phyloP scores from a whole-genome alignment of 2,797 vertebrate species.

The Girardinus metallicus region DNA sequence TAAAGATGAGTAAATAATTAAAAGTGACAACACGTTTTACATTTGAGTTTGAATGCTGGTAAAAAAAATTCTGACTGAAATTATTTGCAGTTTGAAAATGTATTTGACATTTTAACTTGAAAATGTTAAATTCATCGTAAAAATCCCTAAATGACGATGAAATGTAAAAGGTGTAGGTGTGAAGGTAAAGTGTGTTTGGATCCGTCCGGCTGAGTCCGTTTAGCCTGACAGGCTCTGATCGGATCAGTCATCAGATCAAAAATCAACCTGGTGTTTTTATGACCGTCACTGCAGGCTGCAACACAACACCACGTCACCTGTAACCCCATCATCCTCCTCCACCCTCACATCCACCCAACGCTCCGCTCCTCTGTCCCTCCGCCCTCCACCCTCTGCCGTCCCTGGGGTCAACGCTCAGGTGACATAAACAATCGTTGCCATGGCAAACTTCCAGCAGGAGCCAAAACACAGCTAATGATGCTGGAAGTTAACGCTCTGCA shows the following conservation, averaged over 20 bases:
- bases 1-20: too few relatives aligned
- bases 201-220: neutral
- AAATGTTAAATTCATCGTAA: neutral
- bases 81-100: too few relatives aligned
- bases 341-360: slow-evolving; percentile 3
- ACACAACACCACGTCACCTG: slow-evolving; percentile 63
- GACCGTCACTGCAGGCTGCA: slow-evolving; percentile 48
- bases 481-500: neutral
- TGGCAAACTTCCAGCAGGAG: slow-evolving; percentile 52
- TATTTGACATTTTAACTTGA: neutral
- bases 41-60: too few relatives aligned
- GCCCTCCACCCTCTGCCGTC: too few relatives aligned
- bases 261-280: slow-evolving; percentile 52
- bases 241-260: slow-evolving; percentile 51
- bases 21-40: too few relatives aligned
- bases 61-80: too few relatives aligned
- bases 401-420: slow-evolving; percentile 49
- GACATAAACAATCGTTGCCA: slow-evolving; percentile 55
- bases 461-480: slow-evolving; percentile 54
- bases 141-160: neutral
- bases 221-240: slow-evolving; percentile 17
- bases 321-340: slow-evolving; percentile 16
- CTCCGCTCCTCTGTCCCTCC: slow-evolving; percentile 5
- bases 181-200: neutral
- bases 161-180: too few relatives aligned